Conservation (phyloP, 1,140 invertebrate species). For the Drosophila equinoxialis region DNA sequence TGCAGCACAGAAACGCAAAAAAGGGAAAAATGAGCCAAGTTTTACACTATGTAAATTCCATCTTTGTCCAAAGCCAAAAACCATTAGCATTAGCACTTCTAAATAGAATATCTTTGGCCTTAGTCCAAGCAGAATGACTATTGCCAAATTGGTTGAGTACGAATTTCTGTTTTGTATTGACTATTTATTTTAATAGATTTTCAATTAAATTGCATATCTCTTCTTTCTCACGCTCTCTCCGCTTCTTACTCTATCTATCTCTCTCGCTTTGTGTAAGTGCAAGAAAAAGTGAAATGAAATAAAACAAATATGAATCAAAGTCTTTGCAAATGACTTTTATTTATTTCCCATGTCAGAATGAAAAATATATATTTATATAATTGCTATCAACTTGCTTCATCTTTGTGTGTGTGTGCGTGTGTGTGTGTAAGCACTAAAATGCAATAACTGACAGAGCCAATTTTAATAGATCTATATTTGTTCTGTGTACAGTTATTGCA, state of each 20-base stretch:
- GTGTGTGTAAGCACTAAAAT: background rate
- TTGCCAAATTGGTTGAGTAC: conserved; percentile 50
- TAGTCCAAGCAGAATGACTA: conserved; percentile 39
- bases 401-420: background rate
- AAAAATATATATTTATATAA: conserved; percentile 25
- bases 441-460: background rate
- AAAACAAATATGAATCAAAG: background rate
- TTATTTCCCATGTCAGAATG: background rate
- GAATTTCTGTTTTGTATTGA: conserved; percentile 5
- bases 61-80: conserved; percentile 42
- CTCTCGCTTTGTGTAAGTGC: too few relatives aligned
- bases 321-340: background rate
- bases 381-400: conserved; percentile 31
- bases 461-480: background rate
- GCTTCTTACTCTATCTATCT: too few relatives aligned
- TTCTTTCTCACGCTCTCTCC: conserved; percentile 20
- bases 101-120: conserved; percentile 63
- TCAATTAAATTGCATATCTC: conserved; percentile 50
- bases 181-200: conserved; percentile 20
- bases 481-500: background rate
- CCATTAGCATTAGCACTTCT: conserved; percentile 73
- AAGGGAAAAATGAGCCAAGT: background rate
- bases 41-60: conserved; percentile 3
- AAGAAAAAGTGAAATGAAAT: background rate
- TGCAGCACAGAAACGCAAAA: background rate